A percentile compares a stretch with the other conserved stretches of the same genome.
These are phyloP conservation scores for Drosophila malerkotliana DNA, from an alignment of 1,140 invertebrate genomes.

Conservation along the genomic window DNA sequence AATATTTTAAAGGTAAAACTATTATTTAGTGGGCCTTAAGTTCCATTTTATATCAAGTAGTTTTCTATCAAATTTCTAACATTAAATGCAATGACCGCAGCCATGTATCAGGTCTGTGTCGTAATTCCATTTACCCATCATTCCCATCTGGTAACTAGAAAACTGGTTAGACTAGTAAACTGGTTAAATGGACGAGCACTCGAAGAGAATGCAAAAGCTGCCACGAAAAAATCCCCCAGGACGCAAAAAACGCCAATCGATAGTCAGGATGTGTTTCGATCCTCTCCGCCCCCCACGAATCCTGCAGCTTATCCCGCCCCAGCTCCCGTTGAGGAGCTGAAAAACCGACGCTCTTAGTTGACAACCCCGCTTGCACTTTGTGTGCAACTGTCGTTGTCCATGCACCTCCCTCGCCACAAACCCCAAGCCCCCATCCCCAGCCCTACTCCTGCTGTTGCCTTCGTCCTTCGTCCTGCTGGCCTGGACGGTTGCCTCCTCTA, in stretches of 20 bases:
- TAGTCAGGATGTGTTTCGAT: slow-evolving; percentile 51
- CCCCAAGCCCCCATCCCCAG: not conserved
- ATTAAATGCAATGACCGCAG: too few species aligned
- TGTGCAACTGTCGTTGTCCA: slow-evolving; percentile 32
- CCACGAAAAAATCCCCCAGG: slow-evolving; percentile 15
- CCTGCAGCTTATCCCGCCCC: slow-evolving; percentile 22
- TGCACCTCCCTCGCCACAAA: not conserved
- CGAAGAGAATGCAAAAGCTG: slow-evolving; percentile 7
- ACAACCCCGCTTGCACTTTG: slow-evolving; percentile 57
- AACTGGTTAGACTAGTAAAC: slow-evolving; percentile 6
- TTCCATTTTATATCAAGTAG: too few species aligned
- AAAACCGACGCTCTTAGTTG: slow-evolving; percentile 57
- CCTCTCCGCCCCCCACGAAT: slow-evolving; percentile 12
- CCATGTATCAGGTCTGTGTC: too few species aligned
- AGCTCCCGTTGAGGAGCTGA: slow-evolving; percentile 30
- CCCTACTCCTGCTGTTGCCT: not conserved
- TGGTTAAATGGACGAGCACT: slow-evolving; percentile 16
- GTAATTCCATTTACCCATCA: slow-evolving; percentile 3
- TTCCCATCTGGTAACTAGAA: slow-evolving; percentile 9
- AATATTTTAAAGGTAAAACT: too few species aligned
- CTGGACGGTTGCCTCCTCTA: slow-evolving; percentile 7
- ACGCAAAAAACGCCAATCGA: slow-evolving; percentile 52
- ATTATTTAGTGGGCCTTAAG: too few species aligned
- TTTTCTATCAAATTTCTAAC: too few species aligned
- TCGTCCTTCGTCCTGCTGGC: slow-evolving; percentile 1